Percentiles rank a stretch among this genome's conserved stretches.
Evolutionary conservation across 2,888 invertebrate species (phyloP).

Genomic region (Autographa pulchrina): DNA sequence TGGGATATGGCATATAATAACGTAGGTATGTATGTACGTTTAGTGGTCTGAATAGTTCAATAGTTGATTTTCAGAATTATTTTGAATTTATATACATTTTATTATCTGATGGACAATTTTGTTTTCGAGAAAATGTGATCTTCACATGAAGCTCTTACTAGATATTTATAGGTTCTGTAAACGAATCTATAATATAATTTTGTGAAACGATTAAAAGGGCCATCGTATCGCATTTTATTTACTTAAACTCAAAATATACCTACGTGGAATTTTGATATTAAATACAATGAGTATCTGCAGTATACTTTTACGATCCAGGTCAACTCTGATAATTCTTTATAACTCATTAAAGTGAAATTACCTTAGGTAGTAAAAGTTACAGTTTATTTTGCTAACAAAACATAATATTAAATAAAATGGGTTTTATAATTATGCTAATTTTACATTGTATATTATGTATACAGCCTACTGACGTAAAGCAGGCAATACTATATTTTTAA

Average conservation of each 20-base stretch:
- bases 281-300: neutral
- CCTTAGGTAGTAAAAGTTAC: neutral
- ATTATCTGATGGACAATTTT: too few relatives aligned
- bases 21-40: too few relatives aligned
- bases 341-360: neutral
- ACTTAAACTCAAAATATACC: neutral
- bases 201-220: too few relatives aligned
- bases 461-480: neutral
- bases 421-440: neutral
- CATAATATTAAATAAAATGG: neutral
- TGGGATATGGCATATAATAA: too few relatives aligned
- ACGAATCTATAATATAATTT: too few relatives aligned
- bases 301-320: constrained; percentile 4
- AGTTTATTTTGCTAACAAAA: constrained; percentile 5
- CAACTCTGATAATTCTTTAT: constrained; percentile 3
- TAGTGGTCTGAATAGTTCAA: too few relatives aligned
- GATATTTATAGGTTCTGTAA: too few relatives aligned
- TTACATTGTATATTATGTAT: neutral
- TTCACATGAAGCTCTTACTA: too few relatives aligned
- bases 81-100: too few relatives aligned
- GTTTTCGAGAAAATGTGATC: too few relatives aligned
- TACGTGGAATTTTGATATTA: neutral
- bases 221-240: too few relatives aligned
- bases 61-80: too few relatives aligned
- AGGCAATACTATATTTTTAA: neutral